A percentile compares a stretch with the other conserved stretches of the same genome.
Evolutionary conservation across 2,797 vertebrate genomes (phyloP).

Genomic region (Harpagifer antarcticus): DNA sequence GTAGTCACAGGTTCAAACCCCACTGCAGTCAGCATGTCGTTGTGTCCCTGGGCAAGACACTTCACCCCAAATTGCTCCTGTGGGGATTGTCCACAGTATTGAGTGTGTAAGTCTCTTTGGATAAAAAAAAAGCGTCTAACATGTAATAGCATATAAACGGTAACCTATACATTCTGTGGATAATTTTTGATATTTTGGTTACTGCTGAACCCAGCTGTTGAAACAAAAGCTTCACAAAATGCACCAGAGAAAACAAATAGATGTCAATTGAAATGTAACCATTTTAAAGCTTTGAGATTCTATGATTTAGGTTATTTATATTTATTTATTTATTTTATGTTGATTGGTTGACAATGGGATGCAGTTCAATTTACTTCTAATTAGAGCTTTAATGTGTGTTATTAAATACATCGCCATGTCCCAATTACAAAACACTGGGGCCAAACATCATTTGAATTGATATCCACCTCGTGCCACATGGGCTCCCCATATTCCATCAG

Average conservation of each 20-base stretch:
- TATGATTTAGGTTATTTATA: constrained; percentile 70
- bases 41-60: no score
- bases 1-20: no score
- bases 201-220: background rate
- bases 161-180: no score
- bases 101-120: no score
- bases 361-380: constrained; percentile 85
- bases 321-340: constrained; percentile 21
- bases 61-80: no score
- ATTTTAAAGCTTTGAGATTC: constrained; percentile 36
- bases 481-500: constrained; percentile 70
- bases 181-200: background rate
- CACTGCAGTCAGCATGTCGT: no score
- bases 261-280: constrained; percentile 32
- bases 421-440: constrained; percentile 83
- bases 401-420: constrained; percentile 88
- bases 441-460: constrained; percentile 89
- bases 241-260: constrained; percentile 40
- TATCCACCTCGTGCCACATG: constrained; percentile 79
- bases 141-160: no score
- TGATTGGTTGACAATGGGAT: constrained; percentile 82
- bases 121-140: no score
- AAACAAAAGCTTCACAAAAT: constrained; percentile 17
- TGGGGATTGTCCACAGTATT: no score
- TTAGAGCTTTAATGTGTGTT: constrained; percentile 85